Evolutionary conservation across 2,797 vertebrate species (phyloP).

Genomic region (Rallus crepitans): DNA sequence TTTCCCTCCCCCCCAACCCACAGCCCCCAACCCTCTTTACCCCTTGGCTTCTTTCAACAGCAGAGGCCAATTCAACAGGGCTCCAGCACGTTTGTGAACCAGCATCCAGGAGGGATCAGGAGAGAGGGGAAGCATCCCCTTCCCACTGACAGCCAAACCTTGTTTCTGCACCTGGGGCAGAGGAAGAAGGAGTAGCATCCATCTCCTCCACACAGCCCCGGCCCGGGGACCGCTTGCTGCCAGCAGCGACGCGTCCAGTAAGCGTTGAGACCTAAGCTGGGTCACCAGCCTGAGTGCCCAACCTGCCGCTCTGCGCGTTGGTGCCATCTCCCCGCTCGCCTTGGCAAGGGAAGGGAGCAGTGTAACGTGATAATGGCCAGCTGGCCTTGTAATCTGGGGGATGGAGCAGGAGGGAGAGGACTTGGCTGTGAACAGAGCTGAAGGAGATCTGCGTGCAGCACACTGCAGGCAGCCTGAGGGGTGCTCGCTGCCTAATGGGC

Average conservation of each 20-base stretch:
- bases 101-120: neutral
- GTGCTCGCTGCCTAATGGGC: neutral
- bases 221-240: fast-evolving
- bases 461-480: neutral
- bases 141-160: neutral
- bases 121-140: neutral
- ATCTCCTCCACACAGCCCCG: neutral
- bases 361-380: neutral
- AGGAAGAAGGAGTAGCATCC: neutral
- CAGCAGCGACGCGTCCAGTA: fast-evolving
- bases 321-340: neutral
- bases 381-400: conserved; percentile 18
- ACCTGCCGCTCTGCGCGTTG: neutral
- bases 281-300: neutral
- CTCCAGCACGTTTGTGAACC: fast-evolving
- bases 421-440: conserved; percentile 20
- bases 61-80: neutral
- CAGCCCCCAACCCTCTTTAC: neutral
- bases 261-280: neutral
- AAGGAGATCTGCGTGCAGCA: neutral
- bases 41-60: neutral
- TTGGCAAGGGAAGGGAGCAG: neutral
- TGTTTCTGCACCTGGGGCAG: neutral
- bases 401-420: neutral
- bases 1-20: neutral